Evolutionary conservation across 2,113 vertebrate genomes (phyloP).

Genomic region (Ahaetulla prasina): DNA sequence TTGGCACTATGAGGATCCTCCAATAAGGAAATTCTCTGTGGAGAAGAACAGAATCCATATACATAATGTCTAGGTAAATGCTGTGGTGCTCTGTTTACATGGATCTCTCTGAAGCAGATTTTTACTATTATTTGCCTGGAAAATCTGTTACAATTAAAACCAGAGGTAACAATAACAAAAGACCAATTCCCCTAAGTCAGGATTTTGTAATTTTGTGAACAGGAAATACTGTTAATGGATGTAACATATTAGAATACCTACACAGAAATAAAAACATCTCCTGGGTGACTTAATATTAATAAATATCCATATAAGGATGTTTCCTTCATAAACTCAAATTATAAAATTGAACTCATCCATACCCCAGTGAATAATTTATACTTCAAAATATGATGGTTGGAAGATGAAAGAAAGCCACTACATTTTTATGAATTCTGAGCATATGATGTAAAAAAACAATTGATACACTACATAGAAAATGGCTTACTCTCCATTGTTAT

Average conservation of each 20-base stretch:
- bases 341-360: constrained; percentile 62
- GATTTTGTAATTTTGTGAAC: constrained; percentile 61
- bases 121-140: constrained; percentile 17
- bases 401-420: constrained; percentile 62
- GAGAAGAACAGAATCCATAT: not conserved
- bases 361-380: constrained; percentile 64
- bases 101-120: not conserved
- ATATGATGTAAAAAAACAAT: constrained; percentile 43
- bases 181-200: constrained; percentile 52
- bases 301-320: constrained; percentile 25
- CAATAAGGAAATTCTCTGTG: not conserved
- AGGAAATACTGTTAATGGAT: constrained; percentile 69
- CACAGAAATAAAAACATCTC: constrained; percentile 54
- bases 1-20: not conserved
- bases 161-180: constrained; percentile 38
- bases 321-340: constrained; percentile 67
- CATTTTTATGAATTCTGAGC: constrained; percentile 44
- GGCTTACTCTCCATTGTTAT: constrained; percentile 57
- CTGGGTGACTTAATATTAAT: constrained; percentile 27
- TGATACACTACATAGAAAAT: constrained; percentile 34
- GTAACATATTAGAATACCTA: constrained; percentile 72
- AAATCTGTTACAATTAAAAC: constrained; percentile 56
- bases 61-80: not conserved
- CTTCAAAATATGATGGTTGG: constrained; percentile 53
- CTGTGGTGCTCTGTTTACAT: not conserved